These are phyloP conservation scores for Oriolus oriolus DNA, from an alignment of 2,113 vertebrate species.

Conservation along the genomic window DNA sequence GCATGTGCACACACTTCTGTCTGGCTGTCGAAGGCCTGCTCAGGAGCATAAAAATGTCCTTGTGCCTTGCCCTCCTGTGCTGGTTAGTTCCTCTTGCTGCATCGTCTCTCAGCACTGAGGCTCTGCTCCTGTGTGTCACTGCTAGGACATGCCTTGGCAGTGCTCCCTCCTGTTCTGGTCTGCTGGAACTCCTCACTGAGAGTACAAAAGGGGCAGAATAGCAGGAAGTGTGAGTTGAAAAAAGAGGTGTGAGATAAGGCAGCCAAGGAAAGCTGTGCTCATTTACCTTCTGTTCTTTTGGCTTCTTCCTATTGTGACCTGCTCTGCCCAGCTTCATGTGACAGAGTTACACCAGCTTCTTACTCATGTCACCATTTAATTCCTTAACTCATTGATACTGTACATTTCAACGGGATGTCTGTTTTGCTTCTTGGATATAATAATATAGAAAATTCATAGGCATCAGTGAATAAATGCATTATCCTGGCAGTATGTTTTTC, in stretches of 20 bases:
- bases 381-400: neutral
- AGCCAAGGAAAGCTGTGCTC: neutral
- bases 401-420: neutral
- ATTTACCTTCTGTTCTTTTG: constrained; percentile 1
- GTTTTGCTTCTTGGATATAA: neutral
- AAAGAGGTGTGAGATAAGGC: neutral
- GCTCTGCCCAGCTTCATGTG: neutral
- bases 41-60: accelerated
- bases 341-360: neutral
- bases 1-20: neutral
- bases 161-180: neutral
- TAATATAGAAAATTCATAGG: neutral
- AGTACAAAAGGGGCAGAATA: neutral
- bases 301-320: neutral
- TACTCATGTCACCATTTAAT: neutral
- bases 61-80: neutral
- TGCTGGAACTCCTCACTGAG: neutral
- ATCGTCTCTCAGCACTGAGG: neutral
- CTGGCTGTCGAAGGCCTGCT: neutral
- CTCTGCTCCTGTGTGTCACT: neutral
- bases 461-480: neutral
- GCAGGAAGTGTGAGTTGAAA: neutral
- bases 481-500: neutral
- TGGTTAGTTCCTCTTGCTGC: neutral
- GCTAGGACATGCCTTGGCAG: neutral